Evolutionary conservation across 2,113 vertebrate genomes (phyloP).

Genomic region (Lagopus muta): DNA sequence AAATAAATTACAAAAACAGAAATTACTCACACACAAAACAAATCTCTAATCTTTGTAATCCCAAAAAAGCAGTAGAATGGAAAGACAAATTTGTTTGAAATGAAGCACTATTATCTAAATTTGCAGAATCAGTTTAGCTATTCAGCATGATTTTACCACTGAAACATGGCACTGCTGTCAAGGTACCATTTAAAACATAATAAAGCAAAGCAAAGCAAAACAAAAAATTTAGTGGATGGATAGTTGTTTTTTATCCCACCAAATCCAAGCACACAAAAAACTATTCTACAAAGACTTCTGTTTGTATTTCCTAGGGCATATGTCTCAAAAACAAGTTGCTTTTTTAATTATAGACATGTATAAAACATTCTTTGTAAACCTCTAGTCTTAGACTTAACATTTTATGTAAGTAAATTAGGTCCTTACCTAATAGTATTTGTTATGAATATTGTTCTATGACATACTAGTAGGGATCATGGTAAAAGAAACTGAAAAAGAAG

Average conservation of each 20-base stretch:
- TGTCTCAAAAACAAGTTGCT: conserved; percentile 66
- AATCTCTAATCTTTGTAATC: conserved; percentile 61
- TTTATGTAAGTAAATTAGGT: conserved; percentile 69
- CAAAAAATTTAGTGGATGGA: conserved; percentile 17
- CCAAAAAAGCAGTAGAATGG: conserved; percentile 53
- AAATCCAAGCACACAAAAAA: conserved; percentile 67
- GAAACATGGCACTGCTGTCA: conserved; percentile 73
- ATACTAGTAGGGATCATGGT: conserved; percentile 72
- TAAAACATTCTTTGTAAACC: conserved; percentile 79
- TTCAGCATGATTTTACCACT: conserved; percentile 60
- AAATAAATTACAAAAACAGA: conserved; percentile 82
- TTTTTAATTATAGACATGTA: conserved; percentile 73
- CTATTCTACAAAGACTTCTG: conserved; percentile 57
- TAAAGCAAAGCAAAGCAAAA: conserved; percentile 19
- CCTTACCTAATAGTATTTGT: conserved; percentile 62
- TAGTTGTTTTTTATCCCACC: conserved; percentile 37
- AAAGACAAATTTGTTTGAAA: conserved; percentile 65
- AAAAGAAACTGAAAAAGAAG: conserved; percentile 72
- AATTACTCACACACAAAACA: conserved; percentile 65
- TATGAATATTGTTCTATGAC: conserved; percentile 67
- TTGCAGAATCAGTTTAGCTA: conserved; percentile 51
- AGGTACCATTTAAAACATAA: conserved; percentile 63
- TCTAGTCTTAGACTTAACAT: conserved; percentile 73
- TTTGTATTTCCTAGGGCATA: conserved; percentile 65
- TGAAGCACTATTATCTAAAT: conserved; percentile 66